Conservation (phyloP, 2,797 vertebrate genomes). For the Antennarius maculatus region DNA sequence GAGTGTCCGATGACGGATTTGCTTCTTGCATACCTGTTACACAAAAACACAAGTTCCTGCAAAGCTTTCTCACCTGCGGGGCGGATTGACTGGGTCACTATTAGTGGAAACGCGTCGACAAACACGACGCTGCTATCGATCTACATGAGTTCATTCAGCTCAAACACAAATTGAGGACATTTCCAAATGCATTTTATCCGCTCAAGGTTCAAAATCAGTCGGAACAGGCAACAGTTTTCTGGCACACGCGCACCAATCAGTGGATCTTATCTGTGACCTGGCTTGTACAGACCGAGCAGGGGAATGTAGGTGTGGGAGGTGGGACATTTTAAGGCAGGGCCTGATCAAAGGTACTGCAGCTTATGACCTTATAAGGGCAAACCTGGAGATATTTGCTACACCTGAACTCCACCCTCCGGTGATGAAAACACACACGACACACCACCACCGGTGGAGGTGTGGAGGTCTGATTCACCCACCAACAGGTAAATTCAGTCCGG, state of each 20-base stretch:
- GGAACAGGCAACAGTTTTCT: background rate
- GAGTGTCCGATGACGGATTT: slow-evolving; percentile 28
- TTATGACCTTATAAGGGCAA: slow-evolving; percentile 75
- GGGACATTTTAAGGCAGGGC: slow-evolving; percentile 37
- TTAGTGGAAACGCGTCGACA: slow-evolving; percentile 13
- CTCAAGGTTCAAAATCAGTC: background rate
- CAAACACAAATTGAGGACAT: slow-evolving; percentile 1
- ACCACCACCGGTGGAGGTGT: background rate
- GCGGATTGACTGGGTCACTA: slow-evolving; percentile 3
- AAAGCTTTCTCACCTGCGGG: background rate
- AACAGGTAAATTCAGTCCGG: background rate
- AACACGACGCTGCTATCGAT: background rate
- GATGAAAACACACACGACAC: background rate
- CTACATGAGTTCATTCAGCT: background rate
- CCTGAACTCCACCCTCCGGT: slow-evolving; percentile 63
- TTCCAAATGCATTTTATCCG: background rate
- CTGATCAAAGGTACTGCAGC: slow-evolving; percentile 48
- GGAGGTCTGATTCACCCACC: background rate
- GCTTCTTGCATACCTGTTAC: slow-evolving; percentile 19
- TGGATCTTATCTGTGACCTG: slow-evolving; percentile 50
- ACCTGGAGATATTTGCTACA: slow-evolving; percentile 58
- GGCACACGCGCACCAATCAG: slow-evolving; percentile 19
- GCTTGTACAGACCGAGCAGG: slow-evolving; percentile 35
- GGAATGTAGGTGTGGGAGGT: slow-evolving; percentile 64
- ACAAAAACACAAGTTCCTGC: slow-evolving; percentile 26